A percentile compares a stretch with the other conserved stretches of the same genome.
Evolutionary conservation across 2,113 vertebrate species (phyloP).

Genomic region (Agapornis roseicollis): DNA sequence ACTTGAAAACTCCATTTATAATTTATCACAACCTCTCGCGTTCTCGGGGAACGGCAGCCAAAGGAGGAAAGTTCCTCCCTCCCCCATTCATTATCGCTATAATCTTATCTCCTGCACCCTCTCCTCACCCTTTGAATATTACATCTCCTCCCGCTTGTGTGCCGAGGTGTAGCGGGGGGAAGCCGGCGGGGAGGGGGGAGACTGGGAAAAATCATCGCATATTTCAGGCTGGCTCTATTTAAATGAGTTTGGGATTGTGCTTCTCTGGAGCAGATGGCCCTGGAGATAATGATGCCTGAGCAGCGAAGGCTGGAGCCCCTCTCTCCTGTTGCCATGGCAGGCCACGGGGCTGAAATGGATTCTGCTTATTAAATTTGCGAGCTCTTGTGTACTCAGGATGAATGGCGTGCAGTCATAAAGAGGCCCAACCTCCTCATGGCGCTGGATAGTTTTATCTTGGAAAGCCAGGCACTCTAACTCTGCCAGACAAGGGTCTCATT

Average conservation of each 20-base stretch:
- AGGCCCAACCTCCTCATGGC: constrained; percentile 70
- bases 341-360: constrained; percentile 77
- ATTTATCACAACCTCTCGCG: constrained; percentile 43
- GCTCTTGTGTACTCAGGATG: constrained; percentile 79
- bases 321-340: constrained; percentile 82
- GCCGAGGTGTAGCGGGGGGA: neutral
- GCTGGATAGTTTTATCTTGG: constrained; percentile 75
- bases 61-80: constrained; percentile 53
- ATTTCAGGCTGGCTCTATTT: constrained; percentile 75
- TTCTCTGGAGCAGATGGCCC: constrained; percentile 91
- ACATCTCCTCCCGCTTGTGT: constrained; percentile 24
- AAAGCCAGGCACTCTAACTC: constrained; percentile 74
- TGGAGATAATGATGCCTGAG: constrained; percentile 90
- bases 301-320: constrained; percentile 78
- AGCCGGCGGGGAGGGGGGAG: neutral
- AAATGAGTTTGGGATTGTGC: constrained; percentile 83
- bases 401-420: constrained; percentile 74
- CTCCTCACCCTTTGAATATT: constrained; percentile 36
- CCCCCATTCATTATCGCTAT: constrained; percentile 6
- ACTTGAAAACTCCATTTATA: constrained; percentile 51
- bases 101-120: constrained; percentile 37
- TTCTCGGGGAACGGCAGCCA: neutral
- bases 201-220: constrained; percentile 60
- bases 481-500: constrained; percentile 56
- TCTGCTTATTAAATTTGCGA: constrained; percentile 83